Evolutionary conservation across 2,113 vertebrate species (phyloP).

Genomic region (Marcusenius ussheri): DNA sequence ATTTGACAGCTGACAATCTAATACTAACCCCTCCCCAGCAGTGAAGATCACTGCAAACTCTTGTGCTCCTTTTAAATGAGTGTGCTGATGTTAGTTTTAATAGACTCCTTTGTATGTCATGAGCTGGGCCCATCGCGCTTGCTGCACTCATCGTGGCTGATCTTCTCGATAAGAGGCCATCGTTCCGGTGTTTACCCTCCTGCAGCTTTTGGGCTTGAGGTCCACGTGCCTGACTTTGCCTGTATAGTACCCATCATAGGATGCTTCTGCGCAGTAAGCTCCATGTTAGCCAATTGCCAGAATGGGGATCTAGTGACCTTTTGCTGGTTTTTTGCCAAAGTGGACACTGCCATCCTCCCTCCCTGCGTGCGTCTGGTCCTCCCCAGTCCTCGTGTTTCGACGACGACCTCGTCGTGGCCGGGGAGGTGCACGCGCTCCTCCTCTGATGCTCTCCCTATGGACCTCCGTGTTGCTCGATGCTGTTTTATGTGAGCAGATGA

Average conservation of each 20-base stretch:
- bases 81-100: constrained; percentile 14
- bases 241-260: not conserved
- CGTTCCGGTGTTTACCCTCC: not conserved
- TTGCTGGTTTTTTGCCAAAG: not conserved
- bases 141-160: not conserved
- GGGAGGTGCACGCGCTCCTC: not conserved
- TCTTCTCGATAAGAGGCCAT: not conserved
- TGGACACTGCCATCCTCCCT: not conserved
- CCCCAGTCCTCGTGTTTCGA: not conserved
- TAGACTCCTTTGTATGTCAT: not conserved
- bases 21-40: constrained; percentile 23
- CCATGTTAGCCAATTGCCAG: not conserved
- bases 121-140: not conserved
- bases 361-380: not conserved
- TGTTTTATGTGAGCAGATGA: constrained; percentile 33
- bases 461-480: constrained; percentile 21
- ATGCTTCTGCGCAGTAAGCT: not conserved
- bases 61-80: constrained; percentile 10
- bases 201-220: not conserved
- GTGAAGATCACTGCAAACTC: not conserved
- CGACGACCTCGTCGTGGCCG: not conserved
- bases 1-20: constrained; percentile 62
- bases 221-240: not conserved
- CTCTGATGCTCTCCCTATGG: not conserved
- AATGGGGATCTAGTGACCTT: not conserved